These are phyloP conservation scores for Thomomys bottae DNA, from an alignment of 2,113 vertebrate species.

Conservation along the genomic window DNA sequence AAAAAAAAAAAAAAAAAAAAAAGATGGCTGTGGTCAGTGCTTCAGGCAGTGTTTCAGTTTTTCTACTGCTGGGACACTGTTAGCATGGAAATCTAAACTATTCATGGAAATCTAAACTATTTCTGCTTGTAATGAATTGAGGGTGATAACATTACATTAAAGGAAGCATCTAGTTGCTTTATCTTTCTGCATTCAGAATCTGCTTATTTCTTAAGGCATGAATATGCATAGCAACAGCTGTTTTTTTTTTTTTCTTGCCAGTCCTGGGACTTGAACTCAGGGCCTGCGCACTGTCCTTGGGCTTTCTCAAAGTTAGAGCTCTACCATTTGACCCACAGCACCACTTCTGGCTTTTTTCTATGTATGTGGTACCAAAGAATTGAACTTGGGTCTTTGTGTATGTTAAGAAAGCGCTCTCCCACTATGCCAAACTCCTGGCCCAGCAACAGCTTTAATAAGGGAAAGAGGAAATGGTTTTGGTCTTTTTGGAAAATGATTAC, in stretches of 20 bases:
- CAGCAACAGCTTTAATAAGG: background rate
- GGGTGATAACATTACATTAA: constrained; percentile 13
- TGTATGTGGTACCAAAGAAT: too few relatives aligned
- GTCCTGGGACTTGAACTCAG: too few relatives aligned
- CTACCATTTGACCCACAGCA: too few relatives aligned
- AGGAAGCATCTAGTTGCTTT: constrained; percentile 2
- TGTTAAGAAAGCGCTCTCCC: too few relatives aligned
- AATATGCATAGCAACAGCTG: too few relatives aligned
- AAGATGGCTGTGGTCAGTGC: background rate
- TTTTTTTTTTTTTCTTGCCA: too few relatives aligned
- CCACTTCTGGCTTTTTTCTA: too few relatives aligned
- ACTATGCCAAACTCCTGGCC: too few relatives aligned
- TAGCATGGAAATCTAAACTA: constrained; percentile 41
- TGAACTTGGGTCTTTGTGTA: too few relatives aligned
- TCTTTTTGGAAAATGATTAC: background rate
- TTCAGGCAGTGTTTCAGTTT: background rate
- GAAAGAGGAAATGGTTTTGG: constrained; percentile 30
- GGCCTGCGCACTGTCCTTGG: too few relatives aligned
- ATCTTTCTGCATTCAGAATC: constrained; percentile 1
- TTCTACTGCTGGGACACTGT: background rate
- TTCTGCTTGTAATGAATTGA: constrained; percentile 49
- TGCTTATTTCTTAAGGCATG: constrained; percentile 27
- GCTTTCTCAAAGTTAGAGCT: too few relatives aligned
- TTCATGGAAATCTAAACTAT: constrained; percentile 53
- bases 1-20: background rate